A percentile compares a stretch with the other conserved stretches of the same genome.
phyloP scores from a whole-genome alignment of 2,797 vertebrate genomes.

The Pipistrellus pipistrellus region DNA sequence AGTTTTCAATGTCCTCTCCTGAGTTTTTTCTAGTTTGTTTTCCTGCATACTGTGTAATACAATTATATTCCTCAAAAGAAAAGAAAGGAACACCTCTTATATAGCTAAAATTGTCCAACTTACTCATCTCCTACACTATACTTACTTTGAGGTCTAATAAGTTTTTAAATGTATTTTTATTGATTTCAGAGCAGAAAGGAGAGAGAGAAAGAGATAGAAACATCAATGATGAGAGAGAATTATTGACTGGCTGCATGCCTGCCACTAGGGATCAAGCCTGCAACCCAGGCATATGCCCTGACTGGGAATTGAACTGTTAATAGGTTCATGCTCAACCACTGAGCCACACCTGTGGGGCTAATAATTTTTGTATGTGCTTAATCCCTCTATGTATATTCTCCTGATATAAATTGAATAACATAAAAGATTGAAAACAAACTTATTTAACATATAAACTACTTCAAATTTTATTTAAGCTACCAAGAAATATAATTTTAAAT shows the following conservation, averaged over 20 bases:
- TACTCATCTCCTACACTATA: background rate
- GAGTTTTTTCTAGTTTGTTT: background rate
- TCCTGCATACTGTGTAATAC: background rate
- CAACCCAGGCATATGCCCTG: too few species aligned
- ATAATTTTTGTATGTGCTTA: background rate
- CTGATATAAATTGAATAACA: background rate
- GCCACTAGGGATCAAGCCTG: too few species aligned
- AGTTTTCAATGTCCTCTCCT: background rate
- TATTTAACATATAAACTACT: background rate
- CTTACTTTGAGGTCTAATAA: background rate
- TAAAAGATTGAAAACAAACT: background rate
- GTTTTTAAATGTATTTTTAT: background rate
- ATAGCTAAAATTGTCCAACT: background rate
- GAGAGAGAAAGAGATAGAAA: too few species aligned
- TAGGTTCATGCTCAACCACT: too few species aligned
- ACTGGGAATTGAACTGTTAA: too few species aligned
- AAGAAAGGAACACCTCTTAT: background rate
- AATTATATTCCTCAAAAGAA: background rate
- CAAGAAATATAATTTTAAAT: conserved; percentile 10
- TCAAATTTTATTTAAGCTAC: conserved; percentile 42
- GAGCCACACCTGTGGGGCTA: too few species aligned
- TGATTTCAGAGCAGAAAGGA: too few species aligned
- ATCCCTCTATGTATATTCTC: background rate
- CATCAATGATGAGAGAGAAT: too few species aligned
- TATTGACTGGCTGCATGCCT: too few species aligned